These are phyloP conservation scores for Ornithoptera priamus DNA, from an alignment of 2,888 invertebrate species.

Conservation along the genomic window DNA sequence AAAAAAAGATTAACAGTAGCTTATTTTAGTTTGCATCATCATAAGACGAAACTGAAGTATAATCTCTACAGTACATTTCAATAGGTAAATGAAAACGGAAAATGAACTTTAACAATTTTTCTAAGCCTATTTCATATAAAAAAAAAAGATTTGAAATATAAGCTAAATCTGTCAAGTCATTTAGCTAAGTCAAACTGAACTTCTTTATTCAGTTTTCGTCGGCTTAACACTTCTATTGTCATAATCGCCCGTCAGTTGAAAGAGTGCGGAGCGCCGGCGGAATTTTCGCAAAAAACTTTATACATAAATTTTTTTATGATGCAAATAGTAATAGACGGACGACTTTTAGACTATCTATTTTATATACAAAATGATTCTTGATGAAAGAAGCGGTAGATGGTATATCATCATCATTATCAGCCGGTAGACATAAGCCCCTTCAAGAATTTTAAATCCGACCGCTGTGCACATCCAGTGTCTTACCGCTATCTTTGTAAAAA, in stretches of 20 bases:
- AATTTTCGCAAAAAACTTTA: background rate
- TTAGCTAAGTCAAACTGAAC: slow-evolving; percentile 3
- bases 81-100: too few relatives aligned
- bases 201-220: slow-evolving; percentile 12
- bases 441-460: too few relatives aligned
- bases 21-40: too few relatives aligned
- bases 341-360: background rate
- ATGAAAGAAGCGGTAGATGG: background rate
- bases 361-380: background rate
- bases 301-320: background rate
- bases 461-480: too few relatives aligned
- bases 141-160: background rate
- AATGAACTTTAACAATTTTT: too few relatives aligned
- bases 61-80: background rate
- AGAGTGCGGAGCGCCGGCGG: background rate
- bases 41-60: too few relatives aligned
- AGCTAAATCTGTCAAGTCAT: background rate
- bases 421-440: too few relatives aligned
- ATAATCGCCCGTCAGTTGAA: background rate
- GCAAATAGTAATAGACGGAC: background rate
- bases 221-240: slow-evolving; percentile 4
- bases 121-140: background rate
- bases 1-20: too few relatives aligned
- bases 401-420: too few relatives aligned
- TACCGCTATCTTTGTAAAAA: too few relatives aligned